These are phyloP conservation scores for Pantherophis alleghaniensis DNA, from an alignment of 2,797 vertebrate genomes.

Conservation along the genomic window DNA sequence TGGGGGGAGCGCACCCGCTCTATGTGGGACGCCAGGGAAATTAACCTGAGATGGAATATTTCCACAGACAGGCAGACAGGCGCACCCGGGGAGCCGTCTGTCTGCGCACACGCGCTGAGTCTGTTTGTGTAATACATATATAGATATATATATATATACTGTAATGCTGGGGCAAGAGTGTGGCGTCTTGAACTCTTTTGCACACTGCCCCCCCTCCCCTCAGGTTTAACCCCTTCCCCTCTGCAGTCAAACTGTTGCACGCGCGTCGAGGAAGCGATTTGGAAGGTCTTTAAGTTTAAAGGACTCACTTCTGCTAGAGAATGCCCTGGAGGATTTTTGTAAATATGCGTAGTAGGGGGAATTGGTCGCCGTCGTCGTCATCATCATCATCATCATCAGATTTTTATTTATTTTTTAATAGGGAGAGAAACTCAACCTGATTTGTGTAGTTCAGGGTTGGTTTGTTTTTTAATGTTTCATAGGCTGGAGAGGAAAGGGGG, in stretches of 20 bases:
- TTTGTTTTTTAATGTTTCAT: neutral
- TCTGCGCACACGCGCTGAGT: neutral
- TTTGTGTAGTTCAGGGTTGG: neutral
- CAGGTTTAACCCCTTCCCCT: neutral
- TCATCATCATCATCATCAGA: neutral
- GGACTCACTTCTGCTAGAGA: neutral
- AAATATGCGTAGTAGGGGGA: neutral
- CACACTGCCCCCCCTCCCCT: neutral
- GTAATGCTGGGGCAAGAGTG: neutral
- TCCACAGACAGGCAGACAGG: neutral
- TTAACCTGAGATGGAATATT: neutral
- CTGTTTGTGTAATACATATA: neutral
- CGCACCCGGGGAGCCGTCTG: neutral
- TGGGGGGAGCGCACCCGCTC: neutral
- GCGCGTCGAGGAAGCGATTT: neutral
- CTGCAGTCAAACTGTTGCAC: slow-evolving; percentile 12
- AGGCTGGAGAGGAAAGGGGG: too few species aligned
- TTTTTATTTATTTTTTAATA: neutral
- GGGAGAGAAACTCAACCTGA: neutral
- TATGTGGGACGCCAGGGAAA: neutral
- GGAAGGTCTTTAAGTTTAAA: neutral
- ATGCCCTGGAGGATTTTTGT: neutral
- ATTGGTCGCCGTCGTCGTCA: neutral
- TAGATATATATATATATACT: too few species aligned
- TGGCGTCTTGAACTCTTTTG: neutral